phyloP scores from a whole-genome alignment of 2,888 invertebrate genomes.

The Sarcophaga carnaria region DNA sequence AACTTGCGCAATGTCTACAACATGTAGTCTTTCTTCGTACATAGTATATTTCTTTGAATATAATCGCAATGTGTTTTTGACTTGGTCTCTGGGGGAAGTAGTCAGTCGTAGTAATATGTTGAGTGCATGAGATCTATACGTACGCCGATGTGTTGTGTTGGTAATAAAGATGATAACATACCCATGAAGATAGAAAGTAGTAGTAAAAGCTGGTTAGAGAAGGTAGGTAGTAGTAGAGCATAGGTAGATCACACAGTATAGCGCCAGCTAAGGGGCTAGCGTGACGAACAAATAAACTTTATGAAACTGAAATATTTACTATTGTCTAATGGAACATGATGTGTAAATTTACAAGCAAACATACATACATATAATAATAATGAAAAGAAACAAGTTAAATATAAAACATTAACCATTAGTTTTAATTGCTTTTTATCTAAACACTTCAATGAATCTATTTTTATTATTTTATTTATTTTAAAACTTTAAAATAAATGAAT shows the following conservation, averaged over 20 bases:
- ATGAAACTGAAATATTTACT: constrained; percentile 30
- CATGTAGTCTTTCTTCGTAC: constrained; percentile 16
- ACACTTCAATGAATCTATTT: background rate
- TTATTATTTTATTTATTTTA: background rate
- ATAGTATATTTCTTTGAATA: background rate
- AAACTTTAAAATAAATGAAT: background rate
- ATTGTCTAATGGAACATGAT: constrained; percentile 33
- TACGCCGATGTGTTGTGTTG: constrained; percentile 3
- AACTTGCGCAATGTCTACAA: constrained; percentile 68
- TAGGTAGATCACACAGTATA: constrained; percentile 8
- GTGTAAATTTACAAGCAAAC: constrained; percentile 41
- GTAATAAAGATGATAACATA: constrained; percentile 37
- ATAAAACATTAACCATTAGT: constrained; percentile 33
- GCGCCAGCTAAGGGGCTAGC: constrained; percentile 44
- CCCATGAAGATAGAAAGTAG: constrained; percentile 43
- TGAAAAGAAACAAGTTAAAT: constrained; percentile 40
- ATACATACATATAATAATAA: constrained; percentile 20
- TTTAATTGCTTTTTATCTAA: constrained; percentile 29
- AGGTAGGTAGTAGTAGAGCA: constrained; percentile 16
- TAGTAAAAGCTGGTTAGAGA: constrained; percentile 13
- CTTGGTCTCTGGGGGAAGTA: constrained; percentile 8
- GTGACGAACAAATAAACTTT: constrained; percentile 54
- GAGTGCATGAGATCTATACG: background rate
- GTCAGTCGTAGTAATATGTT: background rate
- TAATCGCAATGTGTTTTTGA: constrained; percentile 47